Percentiles rank a stretch among this genome's conserved stretches.
phyloP scores from a whole-genome alignment of 2,113 vertebrate species.

The Halichoeres trimaculatus region DNA sequence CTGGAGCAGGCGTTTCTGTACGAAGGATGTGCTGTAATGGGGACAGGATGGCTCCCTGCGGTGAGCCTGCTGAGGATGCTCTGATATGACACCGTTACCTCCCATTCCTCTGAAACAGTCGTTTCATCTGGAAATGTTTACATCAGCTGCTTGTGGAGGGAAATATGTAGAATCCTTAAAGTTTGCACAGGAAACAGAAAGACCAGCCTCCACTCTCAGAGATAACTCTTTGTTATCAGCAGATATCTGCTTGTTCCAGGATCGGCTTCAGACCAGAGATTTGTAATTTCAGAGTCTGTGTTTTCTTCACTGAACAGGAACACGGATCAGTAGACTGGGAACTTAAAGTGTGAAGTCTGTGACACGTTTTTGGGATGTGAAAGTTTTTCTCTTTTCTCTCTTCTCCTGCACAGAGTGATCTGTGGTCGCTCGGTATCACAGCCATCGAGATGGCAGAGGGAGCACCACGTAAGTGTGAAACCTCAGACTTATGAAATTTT shows the following conservation, averaged over 20 bases:
- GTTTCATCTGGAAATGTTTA: constrained; percentile 3
- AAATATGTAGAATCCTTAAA: background rate
- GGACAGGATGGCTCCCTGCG: constrained; percentile 34
- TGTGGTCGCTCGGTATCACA: constrained; percentile 98
- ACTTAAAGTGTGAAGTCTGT: constrained; percentile 31
- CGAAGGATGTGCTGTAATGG: constrained; percentile 30
- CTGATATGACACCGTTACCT: constrained; percentile 44
- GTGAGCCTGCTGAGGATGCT: constrained; percentile 13
- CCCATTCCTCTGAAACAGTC: constrained; percentile 20
- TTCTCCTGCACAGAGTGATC: constrained; percentile 88
- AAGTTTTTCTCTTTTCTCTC: constrained; percentile 41
- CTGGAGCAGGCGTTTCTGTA: background rate
- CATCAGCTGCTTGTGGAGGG: constrained; percentile 4
- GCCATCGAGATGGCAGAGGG: constrained; percentile 99
- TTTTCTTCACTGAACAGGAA: constrained; percentile 52
- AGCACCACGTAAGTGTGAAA: constrained; percentile 93
- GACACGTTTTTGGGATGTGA: constrained; percentile 39
- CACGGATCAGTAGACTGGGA: constrained; percentile 24
- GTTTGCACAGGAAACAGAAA: background rate
- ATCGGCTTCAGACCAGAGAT: constrained; percentile 1
- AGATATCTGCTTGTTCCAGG: too few species aligned
- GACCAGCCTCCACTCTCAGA: too few species aligned
- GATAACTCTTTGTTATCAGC: too few species aligned
- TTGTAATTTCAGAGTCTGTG: constrained; percentile 1
- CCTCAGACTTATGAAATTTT: background rate